phyloP scores from a whole-genome alignment of 2,113 vertebrate species.

The Anolis carolinensis region DNA sequence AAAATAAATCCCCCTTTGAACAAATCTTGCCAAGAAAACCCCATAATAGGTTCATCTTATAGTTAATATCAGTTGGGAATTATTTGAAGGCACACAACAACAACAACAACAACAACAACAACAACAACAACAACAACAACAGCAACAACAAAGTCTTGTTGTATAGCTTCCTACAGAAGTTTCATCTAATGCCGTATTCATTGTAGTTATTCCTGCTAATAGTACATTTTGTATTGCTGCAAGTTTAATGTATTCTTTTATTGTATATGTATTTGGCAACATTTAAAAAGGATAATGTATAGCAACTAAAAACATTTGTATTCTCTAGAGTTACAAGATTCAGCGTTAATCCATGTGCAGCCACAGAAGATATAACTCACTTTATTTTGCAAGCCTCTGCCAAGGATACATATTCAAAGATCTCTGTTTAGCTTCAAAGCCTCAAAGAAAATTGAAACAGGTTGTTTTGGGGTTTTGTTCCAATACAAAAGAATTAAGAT shows the following conservation, averaged over 20 bases:
- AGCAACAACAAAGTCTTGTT: no score
- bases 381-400: conserved; percentile 18
- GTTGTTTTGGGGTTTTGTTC: conserved; percentile 19
- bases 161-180: not conserved
- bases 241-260: not conserved
- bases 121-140: no score
- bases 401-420: conserved; percentile 6
- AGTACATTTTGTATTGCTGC: not conserved
- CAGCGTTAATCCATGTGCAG: conserved; percentile 2
- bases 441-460: conserved; percentile 41
- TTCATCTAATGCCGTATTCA: conserved; percentile 9
- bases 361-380: not conserved
- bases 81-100: no score
- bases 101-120: no score
- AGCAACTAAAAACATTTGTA: conserved; percentile 17
- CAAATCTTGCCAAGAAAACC: no score
- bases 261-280: conserved; percentile 4
- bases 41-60: no score
- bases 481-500: conserved; percentile 31
- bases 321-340: not conserved
- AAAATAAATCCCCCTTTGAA: no score
- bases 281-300: conserved; percentile 12
- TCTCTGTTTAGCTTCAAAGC: conserved; percentile 30
- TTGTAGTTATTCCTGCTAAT: not conserved
- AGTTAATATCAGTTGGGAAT: no score